Conservation (phyloP, 2,888 invertebrate genomes). For the Tachina grossa region DNA sequence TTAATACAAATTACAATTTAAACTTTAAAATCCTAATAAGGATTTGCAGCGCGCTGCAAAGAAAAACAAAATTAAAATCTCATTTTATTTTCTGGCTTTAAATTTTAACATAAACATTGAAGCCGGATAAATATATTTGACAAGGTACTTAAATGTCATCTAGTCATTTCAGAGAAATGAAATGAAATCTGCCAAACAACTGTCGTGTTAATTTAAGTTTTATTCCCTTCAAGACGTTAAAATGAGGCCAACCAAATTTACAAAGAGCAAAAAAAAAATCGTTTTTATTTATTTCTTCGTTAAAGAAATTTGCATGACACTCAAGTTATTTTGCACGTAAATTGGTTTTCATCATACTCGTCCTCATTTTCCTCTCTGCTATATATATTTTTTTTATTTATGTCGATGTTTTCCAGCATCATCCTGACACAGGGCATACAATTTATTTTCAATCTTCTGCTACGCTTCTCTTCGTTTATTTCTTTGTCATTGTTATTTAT, state of each 20-base stretch:
- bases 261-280: not conserved
- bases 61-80: not conserved
- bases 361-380: conserved; percentile 25
- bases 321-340: conserved; percentile 82
- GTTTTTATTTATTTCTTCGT: conserved; percentile 36
- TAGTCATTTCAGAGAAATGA: conserved; percentile 29
- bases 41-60: not conserved
- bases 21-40: conserved; percentile 31
- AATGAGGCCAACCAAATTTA: conserved; percentile 62
- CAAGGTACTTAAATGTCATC: conserved; percentile 45
- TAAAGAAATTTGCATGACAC: conserved; percentile 81
- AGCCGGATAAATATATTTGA: conserved; percentile 22
- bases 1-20: conserved; percentile 19
- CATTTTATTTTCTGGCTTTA: not conserved
- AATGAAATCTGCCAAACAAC: conserved; percentile 28
- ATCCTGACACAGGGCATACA: conserved; percentile 55
- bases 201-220: conserved; percentile 58
- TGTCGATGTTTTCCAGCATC: conserved; percentile 37
- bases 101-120: not conserved
- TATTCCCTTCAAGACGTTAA: conserved; percentile 45
- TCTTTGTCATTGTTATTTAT: conserved; percentile 58
- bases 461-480: conserved; percentile 27
- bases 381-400: not conserved
- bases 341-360: conserved; percentile 75
- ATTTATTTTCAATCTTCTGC: conserved; percentile 63